Base-by-base conservation (phyloP, 30 jellyfish, hydroid and myxozoan species). In the Cassiopea andromeda region DNA sequence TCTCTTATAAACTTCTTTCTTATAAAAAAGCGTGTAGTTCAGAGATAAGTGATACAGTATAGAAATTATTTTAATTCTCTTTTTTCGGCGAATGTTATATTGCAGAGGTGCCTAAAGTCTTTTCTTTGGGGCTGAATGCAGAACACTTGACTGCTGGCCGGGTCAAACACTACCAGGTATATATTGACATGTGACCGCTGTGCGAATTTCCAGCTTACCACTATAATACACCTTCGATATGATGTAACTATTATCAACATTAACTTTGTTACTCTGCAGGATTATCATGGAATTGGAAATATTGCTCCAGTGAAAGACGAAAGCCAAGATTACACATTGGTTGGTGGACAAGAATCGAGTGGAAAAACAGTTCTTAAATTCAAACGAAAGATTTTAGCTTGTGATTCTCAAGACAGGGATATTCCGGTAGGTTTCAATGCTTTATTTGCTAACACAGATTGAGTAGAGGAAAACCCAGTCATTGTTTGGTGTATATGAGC, bases 251-350 rank as follows among this genome's bases (percentile, higher is more conserved):
- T 50, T 50, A 9, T 9, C n/a, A n/a, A 50, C 9, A 50, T 50
- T 50, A 9, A 2, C 9, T 70, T 72, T 15, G 17, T 50, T 50
- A 16, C 77, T 50, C 81, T n/a, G n/a, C 81, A 75, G 82, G 94
- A 87, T 60, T 64, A 60, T 15, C 82, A 49, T 38, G 94, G 79
- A 16, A 46, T 45, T 43, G 81, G 77, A 8, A 19, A 87, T 15
- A 61, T 9, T 16, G 18, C 8, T 71, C 94, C 94, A 4, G 47
- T 61, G 18, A 27, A 45, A 15, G 94, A 87, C 73, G 64, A 46
- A n/a, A 58, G 79, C 54, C 94, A 87, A 64, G 82, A 87, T 67
- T 75, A 75, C 59, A 45, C 64, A 13, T 67, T 87, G 73, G 47
- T 58, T 71, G 93, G 78, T 66, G 77, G 75, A 45, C n/a, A 60